Evolutionary conservation across 2,113 vertebrate species (phyloP).

Genomic region (Phalacrocorax pelagicus): DNA sequence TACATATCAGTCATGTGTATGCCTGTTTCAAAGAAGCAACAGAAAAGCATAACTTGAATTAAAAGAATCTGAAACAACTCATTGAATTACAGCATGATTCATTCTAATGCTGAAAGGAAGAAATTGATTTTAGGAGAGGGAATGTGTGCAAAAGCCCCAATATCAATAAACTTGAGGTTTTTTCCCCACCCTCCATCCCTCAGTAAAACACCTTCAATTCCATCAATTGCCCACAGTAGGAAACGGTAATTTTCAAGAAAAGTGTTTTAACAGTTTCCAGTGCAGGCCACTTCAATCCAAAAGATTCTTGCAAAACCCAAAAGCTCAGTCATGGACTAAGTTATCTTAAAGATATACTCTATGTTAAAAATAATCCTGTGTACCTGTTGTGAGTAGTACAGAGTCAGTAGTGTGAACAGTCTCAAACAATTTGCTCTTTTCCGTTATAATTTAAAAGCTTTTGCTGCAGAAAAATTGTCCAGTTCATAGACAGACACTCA

Average conservation of each 20-base stretch:
- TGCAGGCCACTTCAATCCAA: background rate
- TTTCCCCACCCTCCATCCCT: background rate
- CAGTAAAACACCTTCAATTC: background rate
- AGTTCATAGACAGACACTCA: conserved; percentile 1
- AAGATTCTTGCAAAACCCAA: background rate
- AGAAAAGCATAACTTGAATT: conserved; percentile 5
- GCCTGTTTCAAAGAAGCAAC: conserved; percentile 1
- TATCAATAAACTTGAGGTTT: background rate
- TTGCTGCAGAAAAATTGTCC: background rate
- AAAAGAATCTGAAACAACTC: background rate
- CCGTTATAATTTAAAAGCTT: background rate
- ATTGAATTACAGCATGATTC: background rate
- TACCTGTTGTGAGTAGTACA: background rate
- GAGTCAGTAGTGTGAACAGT: background rate
- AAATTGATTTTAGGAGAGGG: conserved; percentile 9
- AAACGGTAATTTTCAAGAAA: background rate
- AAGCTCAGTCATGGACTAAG: background rate
- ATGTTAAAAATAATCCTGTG: background rate
- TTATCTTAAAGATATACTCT: background rate
- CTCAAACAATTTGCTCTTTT: background rate
- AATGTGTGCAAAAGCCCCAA: background rate
- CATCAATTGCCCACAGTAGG: background rate
- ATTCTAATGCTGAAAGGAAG: conserved; percentile 41
- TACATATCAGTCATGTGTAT: background rate
- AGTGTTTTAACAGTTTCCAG: conserved; percentile 18